These are phyloP conservation scores for Lasioglossum leucozonium DNA, from an alignment of 2,888 invertebrate genomes.

Conservation along the genomic window DNA sequence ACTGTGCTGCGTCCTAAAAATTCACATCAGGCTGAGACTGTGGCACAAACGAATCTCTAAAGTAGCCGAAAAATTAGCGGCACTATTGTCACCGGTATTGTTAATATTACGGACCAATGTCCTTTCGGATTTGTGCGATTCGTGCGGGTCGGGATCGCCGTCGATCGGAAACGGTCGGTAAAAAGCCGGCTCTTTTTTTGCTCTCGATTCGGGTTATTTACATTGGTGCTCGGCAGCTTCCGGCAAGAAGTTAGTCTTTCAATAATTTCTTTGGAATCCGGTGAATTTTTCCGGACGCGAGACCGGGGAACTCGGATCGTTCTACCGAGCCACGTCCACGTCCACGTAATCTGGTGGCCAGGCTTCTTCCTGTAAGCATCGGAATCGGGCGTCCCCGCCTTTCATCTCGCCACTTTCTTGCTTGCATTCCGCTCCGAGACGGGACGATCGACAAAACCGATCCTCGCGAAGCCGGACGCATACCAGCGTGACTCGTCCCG, in stretches of 20 bases:
- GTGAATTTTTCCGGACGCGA: conserved; percentile 43
- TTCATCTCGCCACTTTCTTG: conserved; percentile 66
- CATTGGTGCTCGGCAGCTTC: conserved; percentile 27
- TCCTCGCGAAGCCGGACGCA: conserved; percentile 30
- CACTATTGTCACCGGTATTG: too few relatives aligned
- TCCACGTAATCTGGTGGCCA: conserved; percentile 65
- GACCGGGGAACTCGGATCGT: conserved; percentile 9
- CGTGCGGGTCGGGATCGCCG: background rate
- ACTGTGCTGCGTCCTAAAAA: background rate
- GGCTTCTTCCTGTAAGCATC: conserved; percentile 63
- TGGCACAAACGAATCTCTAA: too few relatives aligned
- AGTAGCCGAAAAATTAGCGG: too few relatives aligned
- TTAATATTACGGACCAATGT: background rate
- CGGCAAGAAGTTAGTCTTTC: conserved; percentile 46
- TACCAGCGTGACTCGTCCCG: conserved; percentile 9
- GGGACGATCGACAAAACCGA: conserved; percentile 48
- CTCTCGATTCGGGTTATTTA: conserved; percentile 31
- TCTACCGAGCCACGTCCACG: conserved; percentile 24
- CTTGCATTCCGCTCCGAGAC: conserved; percentile 62
- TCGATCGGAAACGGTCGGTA: conserved; percentile 27
- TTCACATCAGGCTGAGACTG: background rate
- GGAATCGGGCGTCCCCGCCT: conserved; percentile 58
- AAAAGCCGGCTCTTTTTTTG: conserved; percentile 30
- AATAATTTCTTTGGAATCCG: conserved; percentile 59
- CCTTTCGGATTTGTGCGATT: background rate